Evolutionary conservation across 1,140 invertebrate species (phyloP), one percentile per base, ranked within the genome.

Genomic region (Caenorhabditis remanei): DNA sequence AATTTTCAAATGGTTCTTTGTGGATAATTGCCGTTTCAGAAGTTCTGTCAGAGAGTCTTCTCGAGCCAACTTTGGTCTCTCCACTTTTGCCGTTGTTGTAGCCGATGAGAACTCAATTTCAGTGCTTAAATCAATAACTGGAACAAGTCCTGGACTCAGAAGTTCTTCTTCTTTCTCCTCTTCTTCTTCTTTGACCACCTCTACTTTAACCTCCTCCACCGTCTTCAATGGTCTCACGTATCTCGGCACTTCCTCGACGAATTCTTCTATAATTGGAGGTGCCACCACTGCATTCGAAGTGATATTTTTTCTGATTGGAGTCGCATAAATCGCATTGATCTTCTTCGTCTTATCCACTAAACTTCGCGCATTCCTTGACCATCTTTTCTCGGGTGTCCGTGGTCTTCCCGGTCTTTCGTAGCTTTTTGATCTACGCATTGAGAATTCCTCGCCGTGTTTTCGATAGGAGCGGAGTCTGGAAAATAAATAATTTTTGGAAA

Each of bases 381-480:
- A 79, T 79, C 19, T 79, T 11, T 50, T 79, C 40, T 79, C 71
- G 11, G 71, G 71, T 14, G 46, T 48, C 13, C 46, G 43, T 50
- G 71, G 5, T 50, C 43, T 53, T 50, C 40, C 46, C 14, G 71
- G 71, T 79, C n/a, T 79, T 24, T 79, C 71, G 46, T 79, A 79
- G 19, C 71, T 79, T 53, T 79, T 79, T 32, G 71, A 79, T 24
- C 71, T 4, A 24, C 71, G 71, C 71, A 79, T 79, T 43, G 43
- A 13, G 24, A 79, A 79, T 24, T 79, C 71, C 24, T 79, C 71
- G 5, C 71, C 71, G n/a, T n/a, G 46, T 79, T 79, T 79, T 50
- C 71, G 71, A 79, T 79, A 79, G 50, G 71, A 40, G 19, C 71
- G 71, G 21, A 79, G 46, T n/a, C 71, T 79, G 71, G 9, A 61